These are phyloP conservation scores for Rhinatrema bivittatum DNA, from an alignment of 2,797 vertebrate species.

Conservation along the genomic window DNA sequence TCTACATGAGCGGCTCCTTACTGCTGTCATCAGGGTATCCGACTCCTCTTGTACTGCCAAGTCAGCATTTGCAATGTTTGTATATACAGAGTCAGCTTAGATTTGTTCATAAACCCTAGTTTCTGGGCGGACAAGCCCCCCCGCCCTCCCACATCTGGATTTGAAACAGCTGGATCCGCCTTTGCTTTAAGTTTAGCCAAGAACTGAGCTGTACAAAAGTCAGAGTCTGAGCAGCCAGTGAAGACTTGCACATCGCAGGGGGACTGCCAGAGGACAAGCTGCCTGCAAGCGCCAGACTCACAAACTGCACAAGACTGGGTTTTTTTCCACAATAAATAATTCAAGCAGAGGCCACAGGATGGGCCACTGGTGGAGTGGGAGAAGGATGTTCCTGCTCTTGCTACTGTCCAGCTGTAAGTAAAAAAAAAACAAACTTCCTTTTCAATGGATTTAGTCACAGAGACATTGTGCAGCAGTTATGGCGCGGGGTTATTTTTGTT, in stretches of 20 bases:
- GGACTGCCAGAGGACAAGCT: slow-evolving; percentile 15
- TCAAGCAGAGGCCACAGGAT: slow-evolving; percentile 25
- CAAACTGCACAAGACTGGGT: too few species aligned
- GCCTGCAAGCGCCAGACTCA: too few species aligned
- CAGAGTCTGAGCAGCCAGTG: slow-evolving; percentile 30
- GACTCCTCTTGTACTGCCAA: slow-evolving; percentile 6
- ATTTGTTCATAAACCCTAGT: slow-evolving; percentile 48
- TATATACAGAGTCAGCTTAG: slow-evolving; percentile 25
- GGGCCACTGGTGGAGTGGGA: slow-evolving; percentile 33
- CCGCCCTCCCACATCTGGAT: slow-evolving; percentile 78
- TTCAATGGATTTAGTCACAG: too few species aligned
- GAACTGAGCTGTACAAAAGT: slow-evolving; percentile 22
- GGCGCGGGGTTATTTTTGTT: too few species aligned
- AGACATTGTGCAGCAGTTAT: too few species aligned
- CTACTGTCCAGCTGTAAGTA: slow-evolving; percentile 45
- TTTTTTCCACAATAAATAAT: too few species aligned
- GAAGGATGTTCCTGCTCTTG: slow-evolving; percentile 27
- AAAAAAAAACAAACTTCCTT: slow-evolving; percentile 15
- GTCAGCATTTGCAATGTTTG: slow-evolving; percentile 34
- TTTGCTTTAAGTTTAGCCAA: slow-evolving; percentile 32
- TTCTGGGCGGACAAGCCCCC: slow-evolving; percentile 81
- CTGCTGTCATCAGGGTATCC: neutral
- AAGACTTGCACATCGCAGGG: neutral
- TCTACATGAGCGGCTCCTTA: too few species aligned
- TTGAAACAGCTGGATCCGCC: slow-evolving; percentile 72